Conservation (phyloP, 2,888 invertebrate species). For the Diloba caeruleocephala region DNA sequence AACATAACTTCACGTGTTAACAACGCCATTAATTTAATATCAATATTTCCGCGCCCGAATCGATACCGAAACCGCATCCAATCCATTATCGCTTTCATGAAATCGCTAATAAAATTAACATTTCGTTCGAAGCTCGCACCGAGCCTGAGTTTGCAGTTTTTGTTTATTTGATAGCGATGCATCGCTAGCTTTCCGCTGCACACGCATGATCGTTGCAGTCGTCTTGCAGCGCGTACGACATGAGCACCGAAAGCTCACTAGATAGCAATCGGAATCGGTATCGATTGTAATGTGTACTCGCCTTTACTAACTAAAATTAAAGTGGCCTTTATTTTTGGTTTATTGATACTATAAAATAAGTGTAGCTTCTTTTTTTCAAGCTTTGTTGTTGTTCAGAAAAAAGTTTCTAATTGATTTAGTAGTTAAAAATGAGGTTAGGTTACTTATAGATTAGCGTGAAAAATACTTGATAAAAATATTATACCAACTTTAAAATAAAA, state of each 20-base stretch:
- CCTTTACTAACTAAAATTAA: constrained; percentile 53
- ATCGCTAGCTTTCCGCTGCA: constrained; percentile 76
- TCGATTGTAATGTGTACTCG: constrained; percentile 61
- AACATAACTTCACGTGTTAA: too few species aligned
- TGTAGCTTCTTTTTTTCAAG: constrained; percentile 3
- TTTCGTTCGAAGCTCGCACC: constrained; percentile 66
- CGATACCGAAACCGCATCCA: constrained; percentile 50
- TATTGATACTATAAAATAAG: constrained; percentile 19
- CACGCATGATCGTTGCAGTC: constrained; percentile 80
- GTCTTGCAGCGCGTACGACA: constrained; percentile 81
- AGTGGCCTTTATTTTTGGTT: constrained; percentile 33
- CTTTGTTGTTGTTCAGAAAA: background rate
- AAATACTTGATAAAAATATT: background rate
- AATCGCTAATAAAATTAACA: constrained; percentile 71
- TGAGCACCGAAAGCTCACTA: constrained; percentile 71
- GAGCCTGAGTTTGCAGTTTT: constrained; percentile 79
- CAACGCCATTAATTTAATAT: constrained; percentile 31
- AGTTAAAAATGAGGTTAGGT: background rate
- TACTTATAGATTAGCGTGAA: too few species aligned
- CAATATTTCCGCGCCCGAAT: constrained; percentile 50
- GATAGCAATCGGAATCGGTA: constrained; percentile 57
- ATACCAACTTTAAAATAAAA: too few species aligned
- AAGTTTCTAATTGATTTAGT: background rate
- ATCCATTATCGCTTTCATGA: constrained; percentile 64
- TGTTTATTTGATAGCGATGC: constrained; percentile 87